These are phyloP conservation scores for Plodia interpunctella DNA, from an alignment of 1,140 invertebrate genomes.

Conservation along the genomic window DNA sequence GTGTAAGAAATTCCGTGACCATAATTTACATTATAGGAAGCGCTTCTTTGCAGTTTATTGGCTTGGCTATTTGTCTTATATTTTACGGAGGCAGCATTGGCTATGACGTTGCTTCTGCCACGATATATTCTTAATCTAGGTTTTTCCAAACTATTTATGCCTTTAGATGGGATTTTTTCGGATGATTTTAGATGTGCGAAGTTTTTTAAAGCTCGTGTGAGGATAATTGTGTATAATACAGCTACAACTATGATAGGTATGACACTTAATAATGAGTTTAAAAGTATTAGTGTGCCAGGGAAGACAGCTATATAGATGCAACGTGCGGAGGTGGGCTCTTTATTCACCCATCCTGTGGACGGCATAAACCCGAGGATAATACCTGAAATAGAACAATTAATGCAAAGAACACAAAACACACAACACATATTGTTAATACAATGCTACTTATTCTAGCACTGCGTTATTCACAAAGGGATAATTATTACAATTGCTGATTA, in stretches of 20 bases:
- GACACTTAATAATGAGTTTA: slow-evolving; percentile 74
- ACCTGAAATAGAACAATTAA: slow-evolving; percentile 54
- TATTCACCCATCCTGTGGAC: slow-evolving; percentile 74
- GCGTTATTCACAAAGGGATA: too few relatives aligned
- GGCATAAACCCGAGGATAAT: slow-evolving; percentile 77
- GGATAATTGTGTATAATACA: slow-evolving; percentile 77
- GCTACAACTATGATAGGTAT: slow-evolving; percentile 74
- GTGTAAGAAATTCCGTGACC: slow-evolving; percentile 19
- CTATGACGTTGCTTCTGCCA: slow-evolving; percentile 33
- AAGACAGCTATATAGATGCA: slow-evolving; percentile 77
- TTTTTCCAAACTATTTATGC: slow-evolving; percentile 20
- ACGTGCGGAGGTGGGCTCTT: slow-evolving; percentile 54
- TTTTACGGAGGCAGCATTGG: slow-evolving; percentile 32
- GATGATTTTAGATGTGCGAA: slow-evolving; percentile 59
- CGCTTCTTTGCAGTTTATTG: slow-evolving; percentile 43
- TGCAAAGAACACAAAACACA: background rate
- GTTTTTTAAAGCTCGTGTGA: slow-evolving; percentile 72
- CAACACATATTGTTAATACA: background rate
- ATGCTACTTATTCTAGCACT: too few relatives aligned
- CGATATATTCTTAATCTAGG: slow-evolving; percentile 55
- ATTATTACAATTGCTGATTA: too few relatives aligned
- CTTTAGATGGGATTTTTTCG: slow-evolving; percentile 33
- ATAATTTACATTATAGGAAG: slow-evolving; percentile 41
- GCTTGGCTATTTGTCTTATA: slow-evolving; percentile 18
- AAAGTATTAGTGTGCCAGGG: slow-evolving; percentile 68